These are phyloP conservation scores for Typhlomys cinereus DNA, from an alignment of 2,113 vertebrate genomes.

Conservation along the genomic window DNA sequence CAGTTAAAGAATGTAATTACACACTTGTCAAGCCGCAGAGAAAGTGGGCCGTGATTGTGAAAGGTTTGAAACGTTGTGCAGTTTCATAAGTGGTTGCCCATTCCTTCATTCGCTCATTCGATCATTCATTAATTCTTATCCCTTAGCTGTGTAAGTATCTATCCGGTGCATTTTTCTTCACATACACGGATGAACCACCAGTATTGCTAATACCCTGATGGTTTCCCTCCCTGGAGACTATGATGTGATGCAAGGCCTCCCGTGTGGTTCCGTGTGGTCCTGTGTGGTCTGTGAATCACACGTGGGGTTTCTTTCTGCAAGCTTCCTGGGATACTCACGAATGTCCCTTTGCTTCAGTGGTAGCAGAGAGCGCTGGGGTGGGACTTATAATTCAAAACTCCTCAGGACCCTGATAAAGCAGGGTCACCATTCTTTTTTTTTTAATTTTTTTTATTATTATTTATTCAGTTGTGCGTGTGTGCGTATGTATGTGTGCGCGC, in stretches of 20 bases:
- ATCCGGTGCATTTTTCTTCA: background rate
- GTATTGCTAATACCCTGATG: background rate
- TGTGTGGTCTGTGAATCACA: background rate
- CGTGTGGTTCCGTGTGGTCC: background rate
- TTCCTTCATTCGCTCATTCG: background rate
- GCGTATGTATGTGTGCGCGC: too few species aligned
- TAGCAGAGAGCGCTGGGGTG: background rate
- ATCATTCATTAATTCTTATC: too few species aligned
- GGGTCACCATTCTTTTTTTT: too few species aligned
- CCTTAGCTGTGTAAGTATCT: background rate
- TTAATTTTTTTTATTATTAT: too few species aligned
- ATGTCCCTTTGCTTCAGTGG: background rate
- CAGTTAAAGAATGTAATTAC: constrained; percentile 1
- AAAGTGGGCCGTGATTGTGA: background rate
- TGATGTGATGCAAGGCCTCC: background rate
- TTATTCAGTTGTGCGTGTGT: too few species aligned
- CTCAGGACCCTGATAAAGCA: background rate
- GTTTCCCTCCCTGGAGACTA: background rate
- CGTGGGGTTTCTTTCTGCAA: background rate
- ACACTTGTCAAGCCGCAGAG: background rate
- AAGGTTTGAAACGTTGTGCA: background rate
- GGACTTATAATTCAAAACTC: background rate
- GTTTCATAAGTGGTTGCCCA: background rate
- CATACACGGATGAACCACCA: background rate
- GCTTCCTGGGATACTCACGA: background rate